phyloP scores from a whole-genome alignment of 2,113 vertebrate species.

The Actenoides lindsayi region DNA sequence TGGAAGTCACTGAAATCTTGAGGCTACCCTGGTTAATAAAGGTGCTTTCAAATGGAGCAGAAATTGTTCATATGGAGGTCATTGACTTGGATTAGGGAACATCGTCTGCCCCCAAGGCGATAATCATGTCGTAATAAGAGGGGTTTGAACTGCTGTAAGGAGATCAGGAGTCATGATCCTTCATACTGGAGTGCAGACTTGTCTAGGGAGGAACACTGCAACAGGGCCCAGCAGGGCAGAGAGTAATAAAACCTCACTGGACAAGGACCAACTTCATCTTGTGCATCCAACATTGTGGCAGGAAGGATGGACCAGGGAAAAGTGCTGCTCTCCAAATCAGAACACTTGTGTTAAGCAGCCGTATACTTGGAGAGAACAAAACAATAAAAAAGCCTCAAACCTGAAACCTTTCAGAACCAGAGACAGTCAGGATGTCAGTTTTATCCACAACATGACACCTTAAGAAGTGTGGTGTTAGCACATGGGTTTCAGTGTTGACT shows the following conservation, averaged over 20 bases:
- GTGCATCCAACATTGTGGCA: not conserved
- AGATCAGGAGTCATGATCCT: not conserved
- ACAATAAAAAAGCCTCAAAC: not conserved
- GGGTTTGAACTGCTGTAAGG: not conserved
- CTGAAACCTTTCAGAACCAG: not conserved
- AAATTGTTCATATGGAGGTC: not conserved
- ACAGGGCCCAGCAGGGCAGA: not conserved
- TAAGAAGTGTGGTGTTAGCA: not conserved
- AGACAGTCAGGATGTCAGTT: not conserved
- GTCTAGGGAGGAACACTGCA: not conserved
- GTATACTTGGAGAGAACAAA: not conserved
- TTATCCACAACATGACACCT: not conserved
- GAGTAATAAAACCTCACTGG: not conserved
- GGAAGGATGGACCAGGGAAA: not conserved
- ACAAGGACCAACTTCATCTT: not conserved
- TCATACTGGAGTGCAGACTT: not conserved
- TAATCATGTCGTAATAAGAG: not conserved
- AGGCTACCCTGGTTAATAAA: not conserved
- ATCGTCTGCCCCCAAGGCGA: not conserved
- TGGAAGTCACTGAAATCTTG: not conserved
- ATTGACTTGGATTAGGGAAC: not conserved
- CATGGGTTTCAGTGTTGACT: conserved; percentile 23
- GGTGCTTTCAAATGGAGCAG: not conserved
- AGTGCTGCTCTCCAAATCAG: not conserved
- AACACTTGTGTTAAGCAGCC: not conserved